Base-by-base conservation (phyloP, 1,140 invertebrate genomes). In the Matsumurasca onukii region DNA sequence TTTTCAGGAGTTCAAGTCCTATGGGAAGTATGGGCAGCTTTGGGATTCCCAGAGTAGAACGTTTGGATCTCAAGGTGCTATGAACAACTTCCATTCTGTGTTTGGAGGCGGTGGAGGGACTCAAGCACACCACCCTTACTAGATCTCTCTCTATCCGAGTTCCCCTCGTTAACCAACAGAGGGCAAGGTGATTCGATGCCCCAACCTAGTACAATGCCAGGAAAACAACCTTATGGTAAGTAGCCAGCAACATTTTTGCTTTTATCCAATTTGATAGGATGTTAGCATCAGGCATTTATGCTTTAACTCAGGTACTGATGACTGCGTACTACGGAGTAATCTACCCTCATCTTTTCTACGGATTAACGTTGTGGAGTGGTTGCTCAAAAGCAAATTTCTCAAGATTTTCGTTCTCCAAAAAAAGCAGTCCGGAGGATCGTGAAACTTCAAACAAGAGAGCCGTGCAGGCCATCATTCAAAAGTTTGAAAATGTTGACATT, bases 101-200 rank as follows among this genome's bases (percentile, higher is more conserved):
- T 92, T 93, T 78, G 80, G 80, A 69, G 80, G 78, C 69, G 82
- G 81, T 27, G 81, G 80, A 69, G 85, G 64, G 90, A 90, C 75
- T 87, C 87, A 75, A 89, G 86, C 77, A 92, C 90, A 76, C 91
- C 92, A 55, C 89, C 92, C 68, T 83, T 94, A 67, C 83, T 95
- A 73, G 93, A 95, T 82, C 86, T 92, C 66, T 94, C 91, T 73
- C 65, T 93, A 89, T 94, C 91, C 73, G 93, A 95, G 80, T 95
- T 95, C 80, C 93, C 93, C 71, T 94, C 92, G 70, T 83, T 95
- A 76, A 94, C 92, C 73, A 91, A 90, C 79, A 85, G 90, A 78
- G 86, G 86, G 79, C 86, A 87, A 75, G 85, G 90, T 80, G 88
- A 89, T 83, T 88, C 85, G 78, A 89, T 88, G 85, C 91, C 88